These are phyloP conservation scores for Planococcus citri DNA, from an alignment of 1,140 invertebrate species.

Conservation along the genomic window DNA sequence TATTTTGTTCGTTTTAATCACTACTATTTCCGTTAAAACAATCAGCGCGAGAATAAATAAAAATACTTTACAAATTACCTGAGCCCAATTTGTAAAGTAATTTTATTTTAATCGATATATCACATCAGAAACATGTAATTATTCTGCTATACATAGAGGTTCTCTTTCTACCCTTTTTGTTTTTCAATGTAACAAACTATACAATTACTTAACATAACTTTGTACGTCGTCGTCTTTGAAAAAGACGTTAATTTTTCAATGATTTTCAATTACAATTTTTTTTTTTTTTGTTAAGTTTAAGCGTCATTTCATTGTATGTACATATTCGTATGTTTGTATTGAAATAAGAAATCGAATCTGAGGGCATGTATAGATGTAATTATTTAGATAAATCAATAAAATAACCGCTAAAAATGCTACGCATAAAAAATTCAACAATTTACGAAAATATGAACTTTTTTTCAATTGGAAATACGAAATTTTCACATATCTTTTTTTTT, in stretches of 20 bases:
- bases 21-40: neutral
- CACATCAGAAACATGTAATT: neutral
- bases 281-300: neutral
- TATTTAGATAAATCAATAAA: too few species aligned
- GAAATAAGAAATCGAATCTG: neutral
- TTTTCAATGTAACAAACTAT: neutral
- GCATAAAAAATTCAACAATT: neutral
- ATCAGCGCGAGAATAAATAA: conserved; percentile 10
- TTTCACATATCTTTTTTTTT: too few species aligned
- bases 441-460: neutral
- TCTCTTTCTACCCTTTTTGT: neutral
- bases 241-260: conserved; percentile 8
- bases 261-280: neutral
- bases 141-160: neutral
- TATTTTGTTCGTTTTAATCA: neutral
- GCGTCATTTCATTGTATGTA: neutral
- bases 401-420: neutral
- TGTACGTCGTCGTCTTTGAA: neutral
- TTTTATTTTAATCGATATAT: conserved; percentile 11
- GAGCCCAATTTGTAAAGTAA: conserved; percentile 15
- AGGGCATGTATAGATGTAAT: neutral
- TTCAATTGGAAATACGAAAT: too few species aligned
- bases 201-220: too few species aligned
- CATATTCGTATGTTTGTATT: neutral
- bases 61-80: conserved; percentile 16